Base-by-base conservation (phyloP, 2,797 vertebrate species). In the Enteromius fasciolatus region DNA sequence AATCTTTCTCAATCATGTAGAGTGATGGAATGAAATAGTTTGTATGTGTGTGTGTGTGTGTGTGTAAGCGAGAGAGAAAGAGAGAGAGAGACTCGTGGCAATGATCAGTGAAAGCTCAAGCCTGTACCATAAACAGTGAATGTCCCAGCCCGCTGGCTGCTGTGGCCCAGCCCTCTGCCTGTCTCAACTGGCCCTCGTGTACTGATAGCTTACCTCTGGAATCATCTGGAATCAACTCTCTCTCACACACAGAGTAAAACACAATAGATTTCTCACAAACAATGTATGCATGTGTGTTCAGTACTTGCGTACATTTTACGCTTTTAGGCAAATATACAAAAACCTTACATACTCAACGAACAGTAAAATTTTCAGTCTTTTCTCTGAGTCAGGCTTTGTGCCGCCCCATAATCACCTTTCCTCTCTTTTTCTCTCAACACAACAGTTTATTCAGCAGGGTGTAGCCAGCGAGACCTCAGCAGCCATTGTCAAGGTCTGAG, bases 121-220 rank as follows among this genome's bases (percentile, higher is more conserved):
- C 91, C 91, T 93, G 92, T 93, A 89, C 91, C 91, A 89, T 92
- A 93, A 94, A 95, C 90, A 80, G 50, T 87, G 83, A 81, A 79
- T 88, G 83, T 92, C 87, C 87, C 89, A 89, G 93, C 93, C 92
- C 92, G 89, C 84, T 93, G 88, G 97, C 11, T 98, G 98, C 74
- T 83, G 91, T 90, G 91, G 92, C 89, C 93, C 93, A 92, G 93
- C 93, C 92, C 92, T 90, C 86, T 93, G 89, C 98, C 11, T 98
- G 98, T 96, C 63, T 88, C 91, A 95, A 93, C 98, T 93, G 94
- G 97, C 94, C 20, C 81, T 69, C 2, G 18, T 85, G 88, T 88
- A 91, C 91, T 95, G 95, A 97, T 94, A 93, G 93, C 94, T 94
- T 95, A 90, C 90, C 90, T 94, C 90, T 95, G 96, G 96, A 97